These are phyloP conservation scores for Hydrocynus forskahlii DNA, from an alignment of 2,797 vertebrate genomes.

Conservation along the genomic window DNA sequence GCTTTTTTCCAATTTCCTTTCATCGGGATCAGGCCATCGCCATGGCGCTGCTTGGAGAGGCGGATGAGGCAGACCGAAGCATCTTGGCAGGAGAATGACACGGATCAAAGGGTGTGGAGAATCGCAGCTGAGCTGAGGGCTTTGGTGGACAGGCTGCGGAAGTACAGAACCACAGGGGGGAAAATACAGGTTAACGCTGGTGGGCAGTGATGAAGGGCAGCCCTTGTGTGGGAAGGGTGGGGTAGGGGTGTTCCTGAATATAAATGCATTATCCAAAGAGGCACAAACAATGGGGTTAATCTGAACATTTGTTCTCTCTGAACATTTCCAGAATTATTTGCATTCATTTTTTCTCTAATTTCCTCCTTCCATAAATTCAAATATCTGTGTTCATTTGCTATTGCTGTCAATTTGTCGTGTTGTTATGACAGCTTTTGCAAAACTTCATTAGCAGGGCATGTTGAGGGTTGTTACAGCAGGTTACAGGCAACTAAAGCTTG, in stretches of 20 bases:
- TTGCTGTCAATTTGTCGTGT: no score
- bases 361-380: no score
- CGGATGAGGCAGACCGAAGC: slow-evolving; percentile 26
- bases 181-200: background rate
- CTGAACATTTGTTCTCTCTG: background rate
- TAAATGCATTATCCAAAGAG: background rate
- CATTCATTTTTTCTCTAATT: background rate
- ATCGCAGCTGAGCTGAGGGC: slow-evolving; percentile 14
- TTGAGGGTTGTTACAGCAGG: no score
- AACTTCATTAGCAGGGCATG: no score
- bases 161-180: background rate
- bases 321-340: background rate
- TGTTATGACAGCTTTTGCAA: no score
- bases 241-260: background rate
- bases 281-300: background rate
- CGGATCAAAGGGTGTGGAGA: slow-evolving; percentile 21
- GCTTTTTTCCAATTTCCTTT: slow-evolving; percentile 42
- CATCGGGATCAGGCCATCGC: background rate
- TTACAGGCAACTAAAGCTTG: no score
- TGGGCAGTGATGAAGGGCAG: background rate
- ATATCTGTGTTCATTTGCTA: no score
- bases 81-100: slow-evolving; percentile 28
- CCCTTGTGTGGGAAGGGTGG: background rate
- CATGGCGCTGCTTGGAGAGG: slow-evolving; percentile 19
- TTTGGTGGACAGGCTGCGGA: background rate